These are phyloP conservation scores for Xenopus borealis DNA, from an alignment of 2,113 vertebrate species.

Conservation along the genomic window DNA sequence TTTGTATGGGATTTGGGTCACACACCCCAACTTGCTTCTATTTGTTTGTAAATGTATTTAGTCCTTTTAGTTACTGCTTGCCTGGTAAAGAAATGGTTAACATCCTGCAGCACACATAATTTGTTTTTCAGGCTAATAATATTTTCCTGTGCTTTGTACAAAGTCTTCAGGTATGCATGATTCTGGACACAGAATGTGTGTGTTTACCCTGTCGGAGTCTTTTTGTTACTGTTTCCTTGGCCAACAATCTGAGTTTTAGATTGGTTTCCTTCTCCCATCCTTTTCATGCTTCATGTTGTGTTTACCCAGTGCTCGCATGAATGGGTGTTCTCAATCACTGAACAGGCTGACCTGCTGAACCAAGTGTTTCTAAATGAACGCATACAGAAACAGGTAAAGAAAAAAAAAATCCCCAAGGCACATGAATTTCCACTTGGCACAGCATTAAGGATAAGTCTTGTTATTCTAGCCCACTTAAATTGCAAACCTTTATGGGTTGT, in stretches of 20 bases:
- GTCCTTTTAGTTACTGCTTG: too few species aligned
- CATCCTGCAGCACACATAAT: not conserved
- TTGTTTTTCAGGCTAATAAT: not conserved
- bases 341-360: constrained; percentile 37
- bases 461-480: constrained; percentile 40
- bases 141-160: too few species aligned
- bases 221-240: constrained; percentile 36
- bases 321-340: constrained; percentile 41
- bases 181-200: constrained; percentile 19
- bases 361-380: constrained; percentile 39
- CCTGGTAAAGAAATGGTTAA: not conserved
- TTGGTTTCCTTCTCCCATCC: constrained; percentile 36
- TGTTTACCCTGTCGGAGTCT: constrained; percentile 23
- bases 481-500: constrained; percentile 32
- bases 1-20: too few species aligned
- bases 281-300: constrained; percentile 37
- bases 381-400: constrained; percentile 41
- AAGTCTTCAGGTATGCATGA: not conserved
- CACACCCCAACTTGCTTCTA: too few species aligned
- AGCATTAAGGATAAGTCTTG: constrained; percentile 24
- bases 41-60: too few species aligned
- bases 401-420: constrained; percentile 9
- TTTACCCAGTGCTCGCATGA: constrained; percentile 34
- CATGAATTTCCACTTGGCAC: constrained; percentile 43
- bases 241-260: constrained; percentile 33